Conservation (phyloP, 1,140 invertebrate genomes). For the Bombus pyrosoma region DNA sequence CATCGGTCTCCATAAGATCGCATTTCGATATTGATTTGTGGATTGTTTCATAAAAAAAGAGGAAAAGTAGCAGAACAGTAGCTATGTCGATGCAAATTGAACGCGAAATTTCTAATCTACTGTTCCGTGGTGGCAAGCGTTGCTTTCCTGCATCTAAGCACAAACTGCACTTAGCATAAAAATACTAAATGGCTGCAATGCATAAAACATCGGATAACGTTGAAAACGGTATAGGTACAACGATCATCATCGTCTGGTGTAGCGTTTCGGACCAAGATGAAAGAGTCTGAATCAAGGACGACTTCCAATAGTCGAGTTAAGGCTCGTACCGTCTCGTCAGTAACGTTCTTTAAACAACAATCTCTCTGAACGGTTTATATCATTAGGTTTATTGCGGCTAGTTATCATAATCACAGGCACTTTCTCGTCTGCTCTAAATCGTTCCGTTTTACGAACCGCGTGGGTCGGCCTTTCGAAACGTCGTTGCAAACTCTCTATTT, state of each 20-base stretch:
- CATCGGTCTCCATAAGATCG: not conserved
- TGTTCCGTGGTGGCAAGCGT: too few species aligned
- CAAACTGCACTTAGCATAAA: too few species aligned
- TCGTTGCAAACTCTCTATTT: not conserved
- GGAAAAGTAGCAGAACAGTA: not conserved
- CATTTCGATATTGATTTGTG: too few species aligned
- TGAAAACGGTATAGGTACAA: not conserved
- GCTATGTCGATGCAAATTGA: not conserved
- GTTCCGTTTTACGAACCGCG: conserved; percentile 11
- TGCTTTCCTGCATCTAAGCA: too few species aligned
- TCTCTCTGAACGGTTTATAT: conserved; percentile 43
- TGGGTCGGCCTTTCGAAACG: conserved; percentile 43
- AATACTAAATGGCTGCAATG: too few species aligned
- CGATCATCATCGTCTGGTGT: not conserved
- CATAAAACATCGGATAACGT: not conserved
- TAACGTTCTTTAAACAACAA: conserved; percentile 41
- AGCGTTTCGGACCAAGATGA: conserved; percentile 7
- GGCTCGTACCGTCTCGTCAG: conserved; percentile 8
- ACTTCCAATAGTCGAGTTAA: conserved; percentile 9
- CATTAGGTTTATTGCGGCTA: conserved; percentile 53
- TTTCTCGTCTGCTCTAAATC: conserved; percentile 48
- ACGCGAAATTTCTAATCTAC: too few species aligned
- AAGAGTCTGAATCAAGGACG: conserved; percentile 7
- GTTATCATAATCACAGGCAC: conserved; percentile 56
- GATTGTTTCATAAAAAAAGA: not conserved